phyloP scores from a whole-genome alignment of 2,113 vertebrate species.

The Nestor notabilis region DNA sequence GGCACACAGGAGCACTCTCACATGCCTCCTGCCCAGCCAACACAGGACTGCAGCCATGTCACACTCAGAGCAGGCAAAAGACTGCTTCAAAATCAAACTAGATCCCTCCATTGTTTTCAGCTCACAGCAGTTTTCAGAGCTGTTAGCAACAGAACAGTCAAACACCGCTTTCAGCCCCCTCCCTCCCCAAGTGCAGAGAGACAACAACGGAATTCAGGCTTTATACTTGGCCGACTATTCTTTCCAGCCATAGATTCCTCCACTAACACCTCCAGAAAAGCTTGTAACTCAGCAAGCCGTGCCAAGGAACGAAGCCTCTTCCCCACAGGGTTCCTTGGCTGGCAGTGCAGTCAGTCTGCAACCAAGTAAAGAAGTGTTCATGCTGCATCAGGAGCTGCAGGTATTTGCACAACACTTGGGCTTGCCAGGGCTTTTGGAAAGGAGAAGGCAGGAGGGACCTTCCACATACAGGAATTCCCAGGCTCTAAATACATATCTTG shows the following conservation, averaged over 20 bases:
- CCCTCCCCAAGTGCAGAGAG: not conserved
- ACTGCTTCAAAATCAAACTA: not conserved
- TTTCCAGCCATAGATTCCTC: not conserved
- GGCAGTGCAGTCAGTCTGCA: not conserved
- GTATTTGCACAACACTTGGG: not conserved
- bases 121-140: not conserved
- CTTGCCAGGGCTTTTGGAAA: not conserved
- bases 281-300: rapidly evolving
- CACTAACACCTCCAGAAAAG: not conserved
- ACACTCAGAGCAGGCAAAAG: not conserved
- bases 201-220: not conserved
- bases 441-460: not conserved
- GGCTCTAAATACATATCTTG: rapidly evolving
- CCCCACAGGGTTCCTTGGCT: not conserved
- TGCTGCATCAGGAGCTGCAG: not conserved
- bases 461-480: not conserved
- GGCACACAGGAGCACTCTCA: not conserved
- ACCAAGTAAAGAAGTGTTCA: rapidly evolving
- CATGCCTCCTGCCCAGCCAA: not conserved
- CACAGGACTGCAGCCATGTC: not conserved
- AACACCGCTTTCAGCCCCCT: not conserved
- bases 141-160: not conserved
- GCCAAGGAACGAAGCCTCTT: not conserved
- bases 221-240: not conserved
- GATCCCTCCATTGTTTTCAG: not conserved